Evolutionary conservation across 2,797 vertebrate species (phyloP).

Genomic region (Galago senegalensis): DNA sequence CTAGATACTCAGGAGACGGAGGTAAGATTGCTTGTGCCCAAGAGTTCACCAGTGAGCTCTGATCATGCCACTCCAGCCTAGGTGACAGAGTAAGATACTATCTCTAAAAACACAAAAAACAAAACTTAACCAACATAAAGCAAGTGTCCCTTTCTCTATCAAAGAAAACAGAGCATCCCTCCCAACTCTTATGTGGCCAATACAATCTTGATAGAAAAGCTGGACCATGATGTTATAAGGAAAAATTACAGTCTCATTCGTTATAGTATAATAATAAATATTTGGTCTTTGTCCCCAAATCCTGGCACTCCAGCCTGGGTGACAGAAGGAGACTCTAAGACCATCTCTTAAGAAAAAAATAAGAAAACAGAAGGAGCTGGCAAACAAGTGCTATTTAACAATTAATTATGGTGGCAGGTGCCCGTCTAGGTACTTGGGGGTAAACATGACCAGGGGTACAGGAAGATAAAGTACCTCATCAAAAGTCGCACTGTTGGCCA

Average conservation of each 20-base stretch:
- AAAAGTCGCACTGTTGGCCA: background rate
- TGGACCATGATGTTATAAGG: background rate
- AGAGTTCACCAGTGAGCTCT: background rate
- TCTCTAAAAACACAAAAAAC: too few species aligned
- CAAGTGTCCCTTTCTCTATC: too few species aligned
- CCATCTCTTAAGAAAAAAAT: conserved; percentile 19
- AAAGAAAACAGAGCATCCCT: background rate
- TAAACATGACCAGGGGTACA: background rate
- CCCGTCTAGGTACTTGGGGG: background rate
- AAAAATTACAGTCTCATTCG: background rate
- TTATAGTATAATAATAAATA: background rate
- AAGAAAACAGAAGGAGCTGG: background rate
- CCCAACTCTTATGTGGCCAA: background rate
- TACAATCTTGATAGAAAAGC: background rate
- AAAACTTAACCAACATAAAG: background rate
- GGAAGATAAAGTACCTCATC: background rate
- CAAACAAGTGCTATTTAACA: background rate
- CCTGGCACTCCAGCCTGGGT: background rate
- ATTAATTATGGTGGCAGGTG: background rate
- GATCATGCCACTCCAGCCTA: background rate
- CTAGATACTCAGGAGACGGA: background rate
- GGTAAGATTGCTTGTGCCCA: background rate
- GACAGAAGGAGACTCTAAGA: background rate
- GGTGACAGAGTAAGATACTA: background rate
- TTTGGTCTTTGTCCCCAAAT: background rate